These are phyloP conservation scores for Troides aeacus DNA, from an alignment of 2,888 invertebrate genomes.

Conservation along the genomic window DNA sequence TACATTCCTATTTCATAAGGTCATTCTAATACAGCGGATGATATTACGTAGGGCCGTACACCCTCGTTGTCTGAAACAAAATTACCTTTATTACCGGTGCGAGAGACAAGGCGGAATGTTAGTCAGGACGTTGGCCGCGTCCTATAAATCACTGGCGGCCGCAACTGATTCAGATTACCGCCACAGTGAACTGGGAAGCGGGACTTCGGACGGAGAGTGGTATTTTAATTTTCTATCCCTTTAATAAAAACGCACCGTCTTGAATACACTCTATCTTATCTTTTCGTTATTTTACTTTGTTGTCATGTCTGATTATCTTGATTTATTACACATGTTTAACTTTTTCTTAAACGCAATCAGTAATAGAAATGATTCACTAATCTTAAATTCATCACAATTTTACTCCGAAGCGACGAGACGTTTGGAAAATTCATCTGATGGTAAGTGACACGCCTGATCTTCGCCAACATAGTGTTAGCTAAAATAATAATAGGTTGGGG, in stretches of 20 bases:
- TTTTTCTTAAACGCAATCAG: no score
- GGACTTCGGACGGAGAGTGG: conserved; percentile 38
- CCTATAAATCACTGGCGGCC: conserved; percentile 69
- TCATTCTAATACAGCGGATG: conserved; percentile 16
- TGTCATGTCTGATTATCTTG: conserved; percentile 5
- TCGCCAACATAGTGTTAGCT: no score
- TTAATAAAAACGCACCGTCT: conserved; percentile 27
- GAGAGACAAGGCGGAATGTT: conserved; percentile 59
- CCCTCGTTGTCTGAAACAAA: conserved; percentile 49
- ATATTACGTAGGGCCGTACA: conserved; percentile 26
- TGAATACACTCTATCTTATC: conserved; percentile 25
- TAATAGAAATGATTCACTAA: no score
- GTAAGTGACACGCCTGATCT: no score
- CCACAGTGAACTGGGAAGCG: conserved; percentile 43
- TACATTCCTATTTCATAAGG: conserved; percentile 19
- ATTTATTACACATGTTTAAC: conserved; percentile 4
- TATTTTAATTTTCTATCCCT: conserved; percentile 30
- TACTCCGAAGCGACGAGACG: no score
- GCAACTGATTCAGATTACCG: conserved; percentile 74
- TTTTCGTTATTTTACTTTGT: conserved; percentile 16
- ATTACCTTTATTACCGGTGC: conserved; percentile 64
- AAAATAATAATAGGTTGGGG: no score
- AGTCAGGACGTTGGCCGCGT: conserved; percentile 53
- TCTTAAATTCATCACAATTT: no score
- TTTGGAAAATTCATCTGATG: no score